Conservation (phyloP, 1,140 invertebrate species). For the Drosophila persimilis region DNA sequence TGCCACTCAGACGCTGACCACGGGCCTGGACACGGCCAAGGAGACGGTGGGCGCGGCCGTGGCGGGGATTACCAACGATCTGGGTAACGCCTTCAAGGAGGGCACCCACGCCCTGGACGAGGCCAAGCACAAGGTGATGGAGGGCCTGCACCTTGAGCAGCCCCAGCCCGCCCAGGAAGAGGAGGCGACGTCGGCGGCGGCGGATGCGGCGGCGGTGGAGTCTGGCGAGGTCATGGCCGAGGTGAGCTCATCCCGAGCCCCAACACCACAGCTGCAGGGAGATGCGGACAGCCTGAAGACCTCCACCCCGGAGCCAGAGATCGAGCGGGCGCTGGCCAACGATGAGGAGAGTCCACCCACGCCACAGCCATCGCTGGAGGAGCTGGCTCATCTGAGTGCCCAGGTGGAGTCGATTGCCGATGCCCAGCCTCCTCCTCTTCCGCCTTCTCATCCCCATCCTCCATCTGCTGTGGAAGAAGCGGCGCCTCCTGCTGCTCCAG, state of each 20-base stretch:
- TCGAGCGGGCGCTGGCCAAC: constrained; percentile 71
- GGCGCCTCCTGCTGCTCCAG: constrained; percentile 7
- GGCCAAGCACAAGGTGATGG: constrained; percentile 71
- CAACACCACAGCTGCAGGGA: constrained; percentile 50
- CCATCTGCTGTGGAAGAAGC: neutral
- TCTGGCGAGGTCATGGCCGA: neutral
- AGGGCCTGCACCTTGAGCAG: constrained; percentile 61
- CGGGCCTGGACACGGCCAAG: constrained; percentile 69
- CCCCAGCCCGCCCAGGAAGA: neutral
- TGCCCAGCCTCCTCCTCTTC: no score
- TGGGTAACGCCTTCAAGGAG: constrained; percentile 74
- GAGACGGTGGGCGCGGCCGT: constrained; percentile 71
- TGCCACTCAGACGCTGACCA: constrained; percentile 53
- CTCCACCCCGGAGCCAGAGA: constrained; percentile 78
- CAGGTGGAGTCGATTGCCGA: constrained; percentile 14
- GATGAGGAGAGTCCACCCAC: constrained; percentile 71
- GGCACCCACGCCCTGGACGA: constrained; percentile 64
- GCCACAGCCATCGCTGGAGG: constrained; percentile 73
- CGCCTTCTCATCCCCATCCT: no score
- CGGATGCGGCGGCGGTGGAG: neutral
- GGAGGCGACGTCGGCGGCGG: neutral
- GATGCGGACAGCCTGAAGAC: constrained; percentile 78
- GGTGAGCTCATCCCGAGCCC: constrained; percentile 47
- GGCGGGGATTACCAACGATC: constrained; percentile 72
- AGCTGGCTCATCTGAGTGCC: constrained; percentile 61